Evolutionary conservation across 2,888 invertebrate species (phyloP), one percentile per base, ranked within the genome.

Genomic region (Ochropacha duplaris): DNA sequence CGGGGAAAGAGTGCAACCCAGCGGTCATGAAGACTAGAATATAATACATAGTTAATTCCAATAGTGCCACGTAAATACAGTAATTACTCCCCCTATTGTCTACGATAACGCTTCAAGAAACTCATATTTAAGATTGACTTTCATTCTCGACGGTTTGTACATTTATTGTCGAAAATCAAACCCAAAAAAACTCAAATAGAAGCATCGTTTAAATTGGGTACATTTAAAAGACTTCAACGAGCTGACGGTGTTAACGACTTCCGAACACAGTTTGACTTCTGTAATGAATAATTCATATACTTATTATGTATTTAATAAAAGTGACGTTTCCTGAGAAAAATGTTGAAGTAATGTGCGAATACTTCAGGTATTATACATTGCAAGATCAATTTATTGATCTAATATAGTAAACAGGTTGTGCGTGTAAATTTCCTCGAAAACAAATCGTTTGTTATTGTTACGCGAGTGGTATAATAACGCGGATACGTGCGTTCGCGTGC

Each of bases 361-460:
- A 44, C 19, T 44, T 44, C 44, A 44, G 16, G 44, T 44, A 19
- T 16, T 44, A 16, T 6, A 39, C 8, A 39, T 28, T 31, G n/a
- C 49, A 16, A 28, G 49, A 50, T 49, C 55, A 34, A 50, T 50
- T 55, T 49, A 50, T 55, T 50, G 49, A 55, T 55, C 49, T 34
- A 12, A n/a, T 22, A 22, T 55, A 54, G 54, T 19, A 54, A 39
- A 54, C 39, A 50, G 16, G 51, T 39, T 55, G 57, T 49, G 57
- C 61, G 65, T 61, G 58, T 54, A 65, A 70, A 75, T 81, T 81
- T 79, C 76, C 79, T 62, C 19, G 60, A 74, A 69, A 69, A 72
- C 73, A 69, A 69, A 72, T 70, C 64, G 72, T 74, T 73, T 74
- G 73, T 75, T 66, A 68, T 69, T 71, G 75, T 79, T 79, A 79